Evolutionary conservation across 2,888 invertebrate species (phyloP).

Genomic region (Drosophila kambysellisi): DNA sequence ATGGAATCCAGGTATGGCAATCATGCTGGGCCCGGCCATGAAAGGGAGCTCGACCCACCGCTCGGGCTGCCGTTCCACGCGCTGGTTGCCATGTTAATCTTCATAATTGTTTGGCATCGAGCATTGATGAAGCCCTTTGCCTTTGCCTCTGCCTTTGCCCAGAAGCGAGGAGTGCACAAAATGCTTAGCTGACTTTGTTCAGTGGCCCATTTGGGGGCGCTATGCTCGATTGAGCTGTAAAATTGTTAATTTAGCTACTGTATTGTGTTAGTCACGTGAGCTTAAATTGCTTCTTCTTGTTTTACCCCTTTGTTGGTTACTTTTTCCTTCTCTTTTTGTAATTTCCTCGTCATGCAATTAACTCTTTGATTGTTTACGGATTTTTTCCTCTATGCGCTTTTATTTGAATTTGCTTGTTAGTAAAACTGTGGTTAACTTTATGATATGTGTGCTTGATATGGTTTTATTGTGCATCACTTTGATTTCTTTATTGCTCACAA

Average conservation of each 20-base stretch:
- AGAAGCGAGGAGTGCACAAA: neutral
- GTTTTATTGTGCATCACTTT: neutral
- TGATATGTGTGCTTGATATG: neutral
- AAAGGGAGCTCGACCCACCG: slow-evolving; percentile 31
- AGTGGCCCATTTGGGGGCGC: slow-evolving; percentile 29
- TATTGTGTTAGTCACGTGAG: slow-evolving; percentile 72
- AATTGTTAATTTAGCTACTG: slow-evolving; percentile 77
- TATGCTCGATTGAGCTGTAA: slow-evolving; percentile 62
- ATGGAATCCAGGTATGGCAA: slow-evolving; percentile 28
- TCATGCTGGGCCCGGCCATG: slow-evolving; percentile 43
- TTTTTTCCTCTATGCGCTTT: slow-evolving; percentile 12
- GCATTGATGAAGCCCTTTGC: slow-evolving; percentile 35
- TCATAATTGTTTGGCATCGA: slow-evolving; percentile 71
- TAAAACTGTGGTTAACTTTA: slow-evolving; percentile 25
- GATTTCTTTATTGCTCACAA: neutral
- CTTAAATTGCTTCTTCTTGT: slow-evolving; percentile 65
- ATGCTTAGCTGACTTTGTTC: slow-evolving; percentile 23
- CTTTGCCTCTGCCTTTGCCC: slow-evolving; percentile 1
- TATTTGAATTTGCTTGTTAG: slow-evolving; percentile 9
- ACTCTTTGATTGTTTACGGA: slow-evolving; percentile 25
- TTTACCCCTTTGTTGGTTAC: slow-evolving; percentile 32
- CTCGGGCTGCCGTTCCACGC: slow-evolving; percentile 35
- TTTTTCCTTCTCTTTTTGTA: slow-evolving; percentile 7
- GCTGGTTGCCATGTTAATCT: slow-evolving; percentile 67
- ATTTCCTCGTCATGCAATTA: slow-evolving; percentile 35